Percentiles rank a stretch among this genome's conserved stretches.
phyloP scores from a whole-genome alignment of 2,797 vertebrate species.

The Anolis apletophallus region DNA sequence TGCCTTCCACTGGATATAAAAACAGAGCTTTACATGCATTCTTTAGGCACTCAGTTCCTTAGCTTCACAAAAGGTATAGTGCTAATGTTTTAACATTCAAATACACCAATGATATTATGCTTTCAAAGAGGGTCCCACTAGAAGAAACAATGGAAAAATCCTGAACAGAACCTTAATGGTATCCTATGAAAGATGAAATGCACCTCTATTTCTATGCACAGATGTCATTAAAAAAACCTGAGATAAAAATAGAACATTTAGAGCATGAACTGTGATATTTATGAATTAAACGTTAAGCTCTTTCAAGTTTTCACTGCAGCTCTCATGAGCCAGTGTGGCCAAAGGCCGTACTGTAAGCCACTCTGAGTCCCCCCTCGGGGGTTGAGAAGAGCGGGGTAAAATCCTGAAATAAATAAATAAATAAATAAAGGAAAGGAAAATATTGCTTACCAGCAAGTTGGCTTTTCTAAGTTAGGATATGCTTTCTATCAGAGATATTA shows the following conservation, averaged over 20 bases:
- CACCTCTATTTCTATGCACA: background rate
- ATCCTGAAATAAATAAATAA: too few relatives aligned
- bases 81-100: conserved; percentile 29
- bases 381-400: too few relatives aligned
- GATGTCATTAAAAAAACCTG: background rate
- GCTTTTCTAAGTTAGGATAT: background rate
- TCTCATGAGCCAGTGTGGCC: background rate
- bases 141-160: conserved; percentile 39
- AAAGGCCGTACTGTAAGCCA: too few relatives aligned
- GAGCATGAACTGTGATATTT: background rate
- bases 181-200: background rate
- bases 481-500: background rate
- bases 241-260: background rate
- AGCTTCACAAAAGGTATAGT: conserved; percentile 50
- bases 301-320: background rate
- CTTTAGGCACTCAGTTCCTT: conserved; percentile 32
- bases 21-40: conserved; percentile 32
- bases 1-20: conserved; percentile 18
- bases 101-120: conserved; percentile 17
- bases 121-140: conserved; percentile 21
- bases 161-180: conserved; percentile 24
- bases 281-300: background rate
- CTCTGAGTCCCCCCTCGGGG: too few relatives aligned
- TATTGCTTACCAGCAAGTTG: background rate
- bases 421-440: background rate